Evolutionary conservation across 1,140 invertebrate genomes (phyloP).

Genomic region (Drosophila grimshawi): DNA sequence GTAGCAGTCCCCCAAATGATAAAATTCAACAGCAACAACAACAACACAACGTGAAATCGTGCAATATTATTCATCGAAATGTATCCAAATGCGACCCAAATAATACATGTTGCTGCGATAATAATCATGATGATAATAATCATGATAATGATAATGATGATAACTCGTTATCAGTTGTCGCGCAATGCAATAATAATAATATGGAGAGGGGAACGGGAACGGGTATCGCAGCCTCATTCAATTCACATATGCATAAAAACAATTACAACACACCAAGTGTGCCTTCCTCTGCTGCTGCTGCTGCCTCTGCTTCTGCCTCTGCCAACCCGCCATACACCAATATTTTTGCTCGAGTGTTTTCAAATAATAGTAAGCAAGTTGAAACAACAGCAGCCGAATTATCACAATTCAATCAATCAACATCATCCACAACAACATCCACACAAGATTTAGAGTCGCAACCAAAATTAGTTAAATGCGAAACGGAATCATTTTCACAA

Average conservation of each 20-base stretch:
- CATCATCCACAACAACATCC: constrained; percentile 1
- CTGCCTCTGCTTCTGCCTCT: constrained; percentile 14
- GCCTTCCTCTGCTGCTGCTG: constrained; percentile 50
- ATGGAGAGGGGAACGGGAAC: constrained; percentile 26
- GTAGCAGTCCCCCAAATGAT: constrained; percentile 24
- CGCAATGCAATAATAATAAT: constrained; percentile 40
- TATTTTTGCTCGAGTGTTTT: constrained; percentile 41
- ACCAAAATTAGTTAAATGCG: constrained; percentile 22
- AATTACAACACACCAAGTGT: constrained; percentile 69
- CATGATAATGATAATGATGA: constrained; percentile 35
- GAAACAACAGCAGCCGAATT: constrained; percentile 36
- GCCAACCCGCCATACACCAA: constrained; percentile 49
- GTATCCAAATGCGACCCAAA: constrained; percentile 52
- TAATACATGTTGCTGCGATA: constrained; percentile 58
- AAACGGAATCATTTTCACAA: constrained; percentile 3
- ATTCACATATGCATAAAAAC: constrained; percentile 41
- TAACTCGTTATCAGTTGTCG: constrained; percentile 62
- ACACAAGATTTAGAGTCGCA: constrained; percentile 34
- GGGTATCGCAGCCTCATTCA: constrained; percentile 21
- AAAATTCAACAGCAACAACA: constrained; percentile 24
- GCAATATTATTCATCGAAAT: constrained; percentile 41
- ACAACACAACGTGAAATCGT: constrained; percentile 26
- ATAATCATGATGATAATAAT: constrained; percentile 48
- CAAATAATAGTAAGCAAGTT: constrained; percentile 44
- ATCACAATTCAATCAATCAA: constrained; percentile 41